Base-by-base conservation (phyloP, 2,888 invertebrate genomes). In the Lepetodrilus schrolli region DNA sequence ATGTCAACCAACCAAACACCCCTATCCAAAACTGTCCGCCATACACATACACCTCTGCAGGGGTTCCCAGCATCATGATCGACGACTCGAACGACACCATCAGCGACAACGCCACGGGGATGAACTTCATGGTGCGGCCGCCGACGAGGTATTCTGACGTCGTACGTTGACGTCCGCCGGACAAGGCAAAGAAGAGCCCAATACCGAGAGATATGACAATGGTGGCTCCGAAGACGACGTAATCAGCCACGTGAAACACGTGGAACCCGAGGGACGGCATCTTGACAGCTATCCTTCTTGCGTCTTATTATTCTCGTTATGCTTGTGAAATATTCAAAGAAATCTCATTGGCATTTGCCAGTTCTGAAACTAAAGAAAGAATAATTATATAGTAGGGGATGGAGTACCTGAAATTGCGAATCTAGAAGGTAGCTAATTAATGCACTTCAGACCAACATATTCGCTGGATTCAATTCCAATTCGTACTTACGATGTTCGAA, bases 61-160 rank as follows among this genome's bases (percentile, higher is more conserved):
- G 86, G 36, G 82, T 74, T 2, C 86, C 86, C 37, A 86, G 73
- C 80, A 86, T 79, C 84, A 86, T 82, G 13, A 86, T 84, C 50
- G 85, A 86, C 1, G 85, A 86, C 76, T 86, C 84, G 70, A 84
- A 86, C 5, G 84, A 83, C 13, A 83, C 85, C 75, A 86, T 77
- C 5, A 86, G 75, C 0, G 85, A 86, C n/a, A 86, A 74, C 23
- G 84, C 84, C 48, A 84, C 81, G 4, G 85, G 84, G 23, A 83
- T 65, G 10, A 83, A 81, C 23, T 77, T 78, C 81, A 86, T 80
- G 21, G 78, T 70, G 5, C 84, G 76, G n/a, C 82, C 83, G 4
- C 82, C 85, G 13, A 82, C 80, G 66, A 86, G 78, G 34, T 80
- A 86, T 38, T 83, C 82, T 10, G 80, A 58, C 0, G 82, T 82